phyloP scores from a whole-genome alignment of 2,888 invertebrate genomes.

The Arctia plantaginis region DNA sequence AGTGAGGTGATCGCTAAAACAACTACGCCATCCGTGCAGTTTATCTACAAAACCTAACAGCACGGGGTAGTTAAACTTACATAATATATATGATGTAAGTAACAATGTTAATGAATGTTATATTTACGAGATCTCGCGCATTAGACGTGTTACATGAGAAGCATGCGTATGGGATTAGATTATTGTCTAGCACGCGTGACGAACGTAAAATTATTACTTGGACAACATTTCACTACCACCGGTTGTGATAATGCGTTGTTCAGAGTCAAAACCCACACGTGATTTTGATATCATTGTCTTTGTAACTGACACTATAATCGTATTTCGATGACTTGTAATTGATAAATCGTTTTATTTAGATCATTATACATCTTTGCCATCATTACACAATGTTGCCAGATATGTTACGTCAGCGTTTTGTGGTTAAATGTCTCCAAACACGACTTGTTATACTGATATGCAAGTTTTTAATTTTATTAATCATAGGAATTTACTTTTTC shows the following conservation, averaged over 20 bases:
- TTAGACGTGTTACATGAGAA: not conserved
- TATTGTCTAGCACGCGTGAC: constrained; percentile 16
- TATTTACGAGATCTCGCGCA: constrained; percentile 6
- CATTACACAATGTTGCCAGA: constrained; percentile 22
- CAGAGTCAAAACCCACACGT: constrained; percentile 6
- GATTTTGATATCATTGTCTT: constrained; percentile 14
- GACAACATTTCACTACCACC: constrained; percentile 25
- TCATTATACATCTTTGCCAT: too few relatives aligned
- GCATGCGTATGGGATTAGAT: constrained; percentile 15
- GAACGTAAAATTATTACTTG: constrained; percentile 11
- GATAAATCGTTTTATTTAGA: too few relatives aligned
- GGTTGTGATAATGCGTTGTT: not conserved
- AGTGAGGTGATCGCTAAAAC: too few relatives aligned
- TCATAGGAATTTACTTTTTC: not conserved
- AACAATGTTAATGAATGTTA: constrained; percentile 14
- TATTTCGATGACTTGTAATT: constrained; percentile 11
- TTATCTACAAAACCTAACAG: not conserved
- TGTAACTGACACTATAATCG: constrained; percentile 23
- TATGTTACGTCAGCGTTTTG: constrained; percentile 39
- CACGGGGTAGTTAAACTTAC: not conserved
- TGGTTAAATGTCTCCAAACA: constrained; percentile 36
- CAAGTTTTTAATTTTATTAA: not conserved
- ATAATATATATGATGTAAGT: constrained; percentile 11
- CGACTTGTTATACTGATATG: constrained; percentile 6
- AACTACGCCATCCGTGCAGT: not conserved